These are phyloP conservation scores for Cygnus buccinator DNA, from an alignment of 2,113 vertebrate genomes.

Conservation along the genomic window DNA sequence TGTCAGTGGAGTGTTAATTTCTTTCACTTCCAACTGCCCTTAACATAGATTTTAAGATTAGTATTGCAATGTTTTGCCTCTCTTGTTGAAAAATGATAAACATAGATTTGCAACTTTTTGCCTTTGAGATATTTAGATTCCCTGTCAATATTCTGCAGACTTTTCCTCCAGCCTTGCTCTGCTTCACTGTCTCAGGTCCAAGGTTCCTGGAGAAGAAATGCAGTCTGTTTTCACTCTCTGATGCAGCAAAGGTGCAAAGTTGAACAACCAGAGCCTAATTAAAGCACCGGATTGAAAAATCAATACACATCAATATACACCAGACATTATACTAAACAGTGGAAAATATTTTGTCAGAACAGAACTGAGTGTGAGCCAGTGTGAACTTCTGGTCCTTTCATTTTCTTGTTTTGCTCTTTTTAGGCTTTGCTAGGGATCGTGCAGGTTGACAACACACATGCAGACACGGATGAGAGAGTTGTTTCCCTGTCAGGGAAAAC, in stretches of 20 bases:
- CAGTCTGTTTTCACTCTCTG: constrained; percentile 31
- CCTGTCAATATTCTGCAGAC: constrained; percentile 56
- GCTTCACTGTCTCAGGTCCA: background rate
- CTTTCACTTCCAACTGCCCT: constrained; percentile 76
- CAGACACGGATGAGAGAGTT: background rate
- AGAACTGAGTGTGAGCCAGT: background rate
- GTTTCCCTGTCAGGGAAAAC: background rate
- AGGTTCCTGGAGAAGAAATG: background rate
- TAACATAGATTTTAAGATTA: constrained; percentile 70
- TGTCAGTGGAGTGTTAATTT: constrained; percentile 74
- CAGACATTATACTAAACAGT: constrained; percentile 63
- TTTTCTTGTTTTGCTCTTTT: background rate
- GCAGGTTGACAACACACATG: background rate
- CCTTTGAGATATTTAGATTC: constrained; percentile 68
- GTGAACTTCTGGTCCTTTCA: background rate
- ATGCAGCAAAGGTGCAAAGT: constrained; percentile 58
- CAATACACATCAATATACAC: constrained; percentile 62
- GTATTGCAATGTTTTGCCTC: constrained; percentile 42
- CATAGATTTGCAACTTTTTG: constrained; percentile 51
- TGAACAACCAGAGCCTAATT: constrained; percentile 73
- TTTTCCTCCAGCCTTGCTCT: constrained; percentile 18
- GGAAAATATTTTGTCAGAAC: constrained; percentile 61
- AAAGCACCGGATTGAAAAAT: constrained; percentile 60
- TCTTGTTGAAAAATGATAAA: constrained; percentile 60
- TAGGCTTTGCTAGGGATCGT: background rate